A percentile compares a stretch with the other conserved stretches of the same genome.
Conservation (phyloP, 2,113 vertebrate genomes). For the Hystrix cristata region DNA sequence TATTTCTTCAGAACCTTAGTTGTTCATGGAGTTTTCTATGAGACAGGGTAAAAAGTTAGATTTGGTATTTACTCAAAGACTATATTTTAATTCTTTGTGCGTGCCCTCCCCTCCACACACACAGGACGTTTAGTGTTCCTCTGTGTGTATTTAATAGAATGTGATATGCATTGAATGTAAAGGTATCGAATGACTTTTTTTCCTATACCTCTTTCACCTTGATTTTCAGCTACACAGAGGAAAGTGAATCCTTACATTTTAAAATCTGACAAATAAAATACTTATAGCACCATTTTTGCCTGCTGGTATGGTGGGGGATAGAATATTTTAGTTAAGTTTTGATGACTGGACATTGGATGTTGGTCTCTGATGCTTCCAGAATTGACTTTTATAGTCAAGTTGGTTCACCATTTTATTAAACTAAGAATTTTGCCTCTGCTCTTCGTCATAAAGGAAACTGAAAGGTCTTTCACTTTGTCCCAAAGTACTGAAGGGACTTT, state of each 20-base stretch:
- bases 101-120: neutral
- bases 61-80: slow-evolving; percentile 43
- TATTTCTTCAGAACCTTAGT: neutral
- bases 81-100: neutral
- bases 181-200: neutral
- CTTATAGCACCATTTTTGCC: neutral
- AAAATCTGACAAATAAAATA: neutral
- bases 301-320: neutral
- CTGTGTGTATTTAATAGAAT: neutral
- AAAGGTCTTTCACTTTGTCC: neutral
- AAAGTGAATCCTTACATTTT: slow-evolving; percentile 17
- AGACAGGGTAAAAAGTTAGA: neutral
- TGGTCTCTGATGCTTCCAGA: neutral
- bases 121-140: neutral
- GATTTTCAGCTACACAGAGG: neutral
- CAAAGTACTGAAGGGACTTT: neutral
- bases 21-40: slow-evolving; percentile 16
- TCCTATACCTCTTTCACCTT: neutral
- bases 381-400: neutral
- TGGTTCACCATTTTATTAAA: neutral
- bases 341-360: neutral
- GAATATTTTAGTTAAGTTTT: neutral
- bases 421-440: neutral
- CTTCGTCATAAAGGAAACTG: neutral
- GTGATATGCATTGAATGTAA: slow-evolving; percentile 34